Conservation (phyloP, 2,888 invertebrate species). For the Exocentrus adspersus region DNA sequence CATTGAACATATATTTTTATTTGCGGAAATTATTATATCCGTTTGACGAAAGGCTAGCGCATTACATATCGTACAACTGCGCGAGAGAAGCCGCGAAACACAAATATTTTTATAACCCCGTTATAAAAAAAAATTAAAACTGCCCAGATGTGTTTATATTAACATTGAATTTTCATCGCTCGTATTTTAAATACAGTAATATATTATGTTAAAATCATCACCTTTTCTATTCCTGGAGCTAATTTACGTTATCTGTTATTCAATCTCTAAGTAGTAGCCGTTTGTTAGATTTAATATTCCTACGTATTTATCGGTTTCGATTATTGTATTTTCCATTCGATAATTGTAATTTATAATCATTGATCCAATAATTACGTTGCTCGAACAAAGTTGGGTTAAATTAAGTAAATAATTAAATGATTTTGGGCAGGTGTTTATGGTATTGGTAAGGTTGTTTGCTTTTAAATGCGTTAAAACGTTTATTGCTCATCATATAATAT, state of each 20-base stretch:
- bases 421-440: too few relatives aligned
- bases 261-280: not conserved
- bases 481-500: too few relatives aligned
- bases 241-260: not conserved
- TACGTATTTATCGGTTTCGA: too few relatives aligned
- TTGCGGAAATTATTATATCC: not conserved
- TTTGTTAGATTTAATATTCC: not conserved
- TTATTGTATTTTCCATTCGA: too few relatives aligned
- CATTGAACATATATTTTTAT: not conserved
- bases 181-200: not conserved
- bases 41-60: not conserved
- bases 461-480: too few relatives aligned
- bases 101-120: conserved; percentile 3
- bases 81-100: not conserved
- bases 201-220: not conserved
- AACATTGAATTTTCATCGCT: conserved; percentile 1
- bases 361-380: too few relatives aligned
- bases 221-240: not conserved
- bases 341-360: too few relatives aligned
- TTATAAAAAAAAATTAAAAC: not conserved
- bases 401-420: too few relatives aligned
- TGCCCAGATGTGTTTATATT: not conserved
- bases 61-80: not conserved
- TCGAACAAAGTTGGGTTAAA: too few relatives aligned
- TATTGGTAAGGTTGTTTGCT: too few relatives aligned